These are phyloP conservation scores for Molothrus aeneus DNA, from an alignment of 2,797 vertebrate species.

Conservation along the genomic window DNA sequence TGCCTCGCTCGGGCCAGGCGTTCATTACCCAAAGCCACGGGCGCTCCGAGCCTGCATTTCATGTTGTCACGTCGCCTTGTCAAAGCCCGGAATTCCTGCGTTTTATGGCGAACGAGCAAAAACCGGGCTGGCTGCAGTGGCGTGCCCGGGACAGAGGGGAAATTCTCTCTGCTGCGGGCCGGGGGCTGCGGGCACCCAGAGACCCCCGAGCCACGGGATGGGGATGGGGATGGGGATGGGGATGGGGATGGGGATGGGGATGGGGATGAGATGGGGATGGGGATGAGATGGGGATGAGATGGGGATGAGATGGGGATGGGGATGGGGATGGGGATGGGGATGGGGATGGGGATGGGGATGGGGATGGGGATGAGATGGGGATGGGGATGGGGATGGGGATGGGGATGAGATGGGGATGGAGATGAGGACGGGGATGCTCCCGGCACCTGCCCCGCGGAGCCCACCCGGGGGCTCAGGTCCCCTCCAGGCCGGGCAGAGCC, in stretches of 20 bases:
- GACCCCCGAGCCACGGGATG: neutral
- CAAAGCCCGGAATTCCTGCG: constrained; percentile 31
- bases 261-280: fast-evolving
- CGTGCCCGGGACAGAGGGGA: neutral
- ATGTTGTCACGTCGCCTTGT: constrained; percentile 43
- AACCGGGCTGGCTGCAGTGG: neutral
- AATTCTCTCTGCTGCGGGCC: neutral
- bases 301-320: neutral
- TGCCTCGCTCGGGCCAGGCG: neutral
- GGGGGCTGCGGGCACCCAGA: neutral
- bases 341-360: fast-evolving
- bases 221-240: neutral
- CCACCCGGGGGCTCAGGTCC: fast-evolving
- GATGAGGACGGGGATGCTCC: neutral
- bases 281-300: no score
- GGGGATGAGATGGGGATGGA: neutral
- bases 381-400: fast-evolving
- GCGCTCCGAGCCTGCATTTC: constrained; percentile 34
- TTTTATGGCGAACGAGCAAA: neutral
- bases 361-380: fast-evolving
- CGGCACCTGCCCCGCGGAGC: neutral
- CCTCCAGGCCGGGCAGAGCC: neutral
- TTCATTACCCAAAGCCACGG: constrained; percentile 12
- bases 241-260: no score
- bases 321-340: no score